Base-by-base conservation (phyloP, 1,140 invertebrate species). In the Sesamia nonagrioides region DNA sequence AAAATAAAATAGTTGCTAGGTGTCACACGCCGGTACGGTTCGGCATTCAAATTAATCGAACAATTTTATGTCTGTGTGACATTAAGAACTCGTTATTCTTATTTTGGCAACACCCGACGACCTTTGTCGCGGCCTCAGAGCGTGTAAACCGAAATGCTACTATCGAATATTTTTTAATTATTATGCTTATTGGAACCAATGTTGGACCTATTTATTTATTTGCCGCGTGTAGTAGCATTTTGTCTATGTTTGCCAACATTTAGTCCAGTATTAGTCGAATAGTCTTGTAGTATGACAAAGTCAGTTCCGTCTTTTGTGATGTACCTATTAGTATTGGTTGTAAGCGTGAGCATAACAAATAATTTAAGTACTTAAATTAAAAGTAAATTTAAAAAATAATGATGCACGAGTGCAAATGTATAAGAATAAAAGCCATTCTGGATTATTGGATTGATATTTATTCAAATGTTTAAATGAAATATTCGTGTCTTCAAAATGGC, bases 41-140 rank as follows among this genome's bases (percentile, higher is more conserved):
- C 42, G 40, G 40, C 40, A 58, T 40, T 18, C 35, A 68, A 60
- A 48, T 74, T 58, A 77, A 80, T 63, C 78, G 81, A 81, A 84
- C 82, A 83, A 8, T 60, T 15, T 40, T 74, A 37, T 74, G 40
- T 86, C 80, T 69, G 50, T 82, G 80, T 91, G 91, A 92, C 89
- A 93, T 93, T 61, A 79, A 71, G 85, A 91, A 92, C 91, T 86
- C 58, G 91, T 91, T 89, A 77, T 83, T 82, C 73, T 76, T 80
- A 86, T 85, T 89, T 87, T 76, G 82, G 75, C 75, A 58, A 79
- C 73, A 82, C 85, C 79, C 45, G 85, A 58, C 81, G 88, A 88
- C 86, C 88, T 88, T 76, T 83, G 73, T 66, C 77, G 61, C 76
- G 61, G 63, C 79, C 84, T 80, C 21, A 61, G 69, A 17, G 73